These are phyloP conservation scores for Lophius piscatorius DNA, from an alignment of 2,113 vertebrate genomes.

Conservation along the genomic window DNA sequence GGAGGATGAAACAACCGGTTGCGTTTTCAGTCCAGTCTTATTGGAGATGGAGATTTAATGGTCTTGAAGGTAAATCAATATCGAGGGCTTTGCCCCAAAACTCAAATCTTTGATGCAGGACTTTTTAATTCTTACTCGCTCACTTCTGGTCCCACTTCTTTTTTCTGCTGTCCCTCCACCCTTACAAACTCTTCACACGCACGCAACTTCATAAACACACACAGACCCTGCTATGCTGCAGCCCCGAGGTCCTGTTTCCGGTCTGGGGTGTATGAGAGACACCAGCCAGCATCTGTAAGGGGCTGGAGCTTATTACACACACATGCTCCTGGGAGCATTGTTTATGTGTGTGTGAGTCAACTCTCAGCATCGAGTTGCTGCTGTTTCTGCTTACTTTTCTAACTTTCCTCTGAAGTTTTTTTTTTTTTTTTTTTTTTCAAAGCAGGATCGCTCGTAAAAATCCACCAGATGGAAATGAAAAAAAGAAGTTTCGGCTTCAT, in stretches of 20 bases:
- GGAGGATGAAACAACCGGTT: background rate
- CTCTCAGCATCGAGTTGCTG: background rate
- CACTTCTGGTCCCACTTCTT: background rate
- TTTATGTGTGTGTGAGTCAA: conserved; percentile 19
- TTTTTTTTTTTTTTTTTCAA: conserved; percentile 15
- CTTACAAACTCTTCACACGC: background rate
- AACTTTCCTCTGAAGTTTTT: no score
- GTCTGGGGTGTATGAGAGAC: conserved; percentile 42
- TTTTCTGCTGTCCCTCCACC: background rate
- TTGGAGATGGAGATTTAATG: background rate
- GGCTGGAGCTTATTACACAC: conserved; percentile 39
- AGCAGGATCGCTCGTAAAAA: conserved; percentile 26
- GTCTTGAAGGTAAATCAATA: conserved; percentile 13
- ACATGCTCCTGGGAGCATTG: conserved; percentile 1
- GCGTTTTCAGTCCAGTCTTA: conserved; percentile 13
- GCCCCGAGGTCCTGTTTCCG: conserved; percentile 55
- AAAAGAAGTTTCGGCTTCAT: conserved; percentile 29
- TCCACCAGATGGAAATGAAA: conserved; percentile 43
- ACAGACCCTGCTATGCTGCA: background rate
- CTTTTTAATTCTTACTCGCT: conserved; percentile 10
- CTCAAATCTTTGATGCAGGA: conserved; percentile 12
- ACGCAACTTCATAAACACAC: conserved; percentile 12
- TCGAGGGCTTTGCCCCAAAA: conserved; percentile 25
- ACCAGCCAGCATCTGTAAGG: conserved; percentile 41
- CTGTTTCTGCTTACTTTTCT: no score